Conservation (phyloP, 1,140 invertebrate genomes). For the Conus betulinus region DNA sequence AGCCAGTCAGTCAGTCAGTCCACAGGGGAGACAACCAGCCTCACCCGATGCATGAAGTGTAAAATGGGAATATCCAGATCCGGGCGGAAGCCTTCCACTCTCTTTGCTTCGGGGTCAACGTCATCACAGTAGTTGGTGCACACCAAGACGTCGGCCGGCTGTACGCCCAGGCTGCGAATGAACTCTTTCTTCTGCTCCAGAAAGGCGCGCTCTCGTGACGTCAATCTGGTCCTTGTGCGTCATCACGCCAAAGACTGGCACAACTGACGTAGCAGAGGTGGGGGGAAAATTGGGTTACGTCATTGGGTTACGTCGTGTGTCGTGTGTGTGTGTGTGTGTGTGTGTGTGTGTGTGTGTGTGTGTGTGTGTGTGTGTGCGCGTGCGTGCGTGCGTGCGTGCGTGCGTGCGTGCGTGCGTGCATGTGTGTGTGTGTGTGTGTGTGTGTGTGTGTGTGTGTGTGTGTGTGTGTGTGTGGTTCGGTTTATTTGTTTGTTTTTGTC, state of each 20-base stretch:
- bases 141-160: background rate
- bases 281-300: no score
- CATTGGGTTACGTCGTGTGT: no score
- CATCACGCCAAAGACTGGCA: background rate
- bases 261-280: background rate
- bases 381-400: background rate
- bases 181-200: background rate
- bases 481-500: no score
- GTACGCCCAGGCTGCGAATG: background rate
- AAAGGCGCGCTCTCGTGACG: background rate
- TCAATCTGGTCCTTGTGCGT: background rate
- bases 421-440: no score
- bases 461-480: no score
- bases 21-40: background rate
- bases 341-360: background rate
- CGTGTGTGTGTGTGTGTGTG: no score
- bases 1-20: no score
- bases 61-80: background rate
- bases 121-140: constrained; percentile 2
- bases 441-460: no score
- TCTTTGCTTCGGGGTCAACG: background rate
- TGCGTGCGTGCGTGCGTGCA: background rate
- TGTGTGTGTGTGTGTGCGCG: background rate
- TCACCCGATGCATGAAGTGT: background rate
- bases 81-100: background rate